Conservation (phyloP, 2,888 invertebrate genomes). For the Apamea sordens region DNA sequence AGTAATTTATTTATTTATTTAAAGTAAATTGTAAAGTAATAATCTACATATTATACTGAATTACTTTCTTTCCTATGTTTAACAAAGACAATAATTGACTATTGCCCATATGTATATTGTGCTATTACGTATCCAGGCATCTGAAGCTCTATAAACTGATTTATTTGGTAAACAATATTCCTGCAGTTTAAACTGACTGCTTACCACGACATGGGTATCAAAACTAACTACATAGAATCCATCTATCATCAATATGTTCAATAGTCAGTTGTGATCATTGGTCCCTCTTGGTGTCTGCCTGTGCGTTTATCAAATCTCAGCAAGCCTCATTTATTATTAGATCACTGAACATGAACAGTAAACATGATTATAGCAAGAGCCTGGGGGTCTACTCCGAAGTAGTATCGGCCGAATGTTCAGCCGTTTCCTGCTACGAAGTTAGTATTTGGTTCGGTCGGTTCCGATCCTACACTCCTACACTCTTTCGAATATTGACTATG, state of each 20-base stretch:
- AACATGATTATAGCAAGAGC: not conserved
- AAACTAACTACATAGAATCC: not conserved
- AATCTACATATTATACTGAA: not conserved
- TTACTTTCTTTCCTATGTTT: not conserved
- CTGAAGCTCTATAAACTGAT: not conserved
- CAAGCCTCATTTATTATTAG: not conserved
- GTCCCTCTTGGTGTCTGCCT: not conserved
- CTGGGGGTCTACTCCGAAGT: too few species aligned
- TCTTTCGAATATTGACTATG: too few species aligned
- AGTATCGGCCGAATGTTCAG: too few species aligned
- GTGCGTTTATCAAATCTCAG: not conserved
- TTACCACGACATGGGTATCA: not conserved
- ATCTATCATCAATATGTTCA: not conserved
- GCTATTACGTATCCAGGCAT: not conserved
- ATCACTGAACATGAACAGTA: not conserved
- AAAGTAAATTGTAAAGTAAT: too few species aligned
- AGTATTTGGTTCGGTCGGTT: too few species aligned
- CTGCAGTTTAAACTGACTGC: not conserved
- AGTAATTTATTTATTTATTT: too few species aligned
- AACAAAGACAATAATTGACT: not conserved
- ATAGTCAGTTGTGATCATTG: not conserved
- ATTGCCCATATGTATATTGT: not conserved
- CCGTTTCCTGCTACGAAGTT: too few species aligned
- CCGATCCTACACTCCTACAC: too few species aligned
- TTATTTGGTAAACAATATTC: slow-evolving; percentile 42